Percentiles rank a stretch among this genome's conserved stretches.
Conservation (phyloP, 2,113 vertebrate species). For the Cervus canadensis region DNA sequence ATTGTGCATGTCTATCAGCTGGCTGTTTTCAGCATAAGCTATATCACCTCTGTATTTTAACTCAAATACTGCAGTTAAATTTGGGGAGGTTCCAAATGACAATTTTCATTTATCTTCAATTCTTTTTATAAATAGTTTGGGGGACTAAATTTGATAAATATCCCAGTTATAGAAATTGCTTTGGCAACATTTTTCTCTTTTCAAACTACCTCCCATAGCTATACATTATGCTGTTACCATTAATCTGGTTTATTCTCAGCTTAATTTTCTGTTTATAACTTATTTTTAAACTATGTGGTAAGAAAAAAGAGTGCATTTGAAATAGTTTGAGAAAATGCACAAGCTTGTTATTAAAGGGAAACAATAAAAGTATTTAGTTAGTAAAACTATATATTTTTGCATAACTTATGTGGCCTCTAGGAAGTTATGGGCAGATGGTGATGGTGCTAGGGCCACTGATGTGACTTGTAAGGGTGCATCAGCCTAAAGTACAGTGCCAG, state of each 20-base stretch:
- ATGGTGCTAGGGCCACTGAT: not conserved
- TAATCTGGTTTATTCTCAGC: not conserved
- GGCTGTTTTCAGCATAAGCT: not conserved
- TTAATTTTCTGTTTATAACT: not conserved
- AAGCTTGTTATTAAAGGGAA: not conserved
- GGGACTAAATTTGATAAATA: not conserved
- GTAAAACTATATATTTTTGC: not conserved
- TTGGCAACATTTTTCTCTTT: not conserved
- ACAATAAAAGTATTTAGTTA: not conserved
- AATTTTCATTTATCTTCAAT: conserved; percentile 7
- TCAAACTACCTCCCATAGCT: not conserved
- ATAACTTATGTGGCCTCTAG: not conserved
- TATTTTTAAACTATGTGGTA: not conserved
- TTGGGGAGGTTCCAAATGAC: not conserved
- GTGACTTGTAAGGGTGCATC: not conserved
- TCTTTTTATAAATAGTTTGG: not conserved
- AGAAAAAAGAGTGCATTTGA: not conserved
- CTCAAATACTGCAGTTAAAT: not conserved
- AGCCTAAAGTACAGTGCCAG: not conserved
- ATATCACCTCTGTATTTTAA: conserved; percentile 22
- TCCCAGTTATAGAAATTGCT: not conserved
- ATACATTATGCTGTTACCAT: not conserved
- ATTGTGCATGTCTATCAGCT: not conserved
- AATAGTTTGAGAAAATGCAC: not conserved
- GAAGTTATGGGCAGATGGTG: not conserved